These are phyloP conservation scores for Salarias fasciatus DNA, from an alignment of 2,797 vertebrate species.

Conservation along the genomic window DNA sequence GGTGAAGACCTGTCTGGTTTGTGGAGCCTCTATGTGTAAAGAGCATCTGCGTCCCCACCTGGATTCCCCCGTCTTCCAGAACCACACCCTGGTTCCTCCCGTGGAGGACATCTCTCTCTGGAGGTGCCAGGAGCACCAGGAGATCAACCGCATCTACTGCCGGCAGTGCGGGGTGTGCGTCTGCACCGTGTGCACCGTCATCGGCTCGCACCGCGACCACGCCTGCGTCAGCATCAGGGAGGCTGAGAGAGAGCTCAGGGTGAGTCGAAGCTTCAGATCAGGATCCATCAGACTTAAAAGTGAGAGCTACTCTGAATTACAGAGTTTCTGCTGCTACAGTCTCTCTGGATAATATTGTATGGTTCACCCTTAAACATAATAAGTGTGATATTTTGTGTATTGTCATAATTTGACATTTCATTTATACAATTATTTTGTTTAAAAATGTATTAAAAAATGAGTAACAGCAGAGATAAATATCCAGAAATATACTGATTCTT, in stretches of 20 bases:
- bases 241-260: conserved; percentile 83
- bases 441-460: too few relatives aligned
- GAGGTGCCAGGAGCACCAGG: conserved; percentile 85
- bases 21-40: conserved; percentile 85
- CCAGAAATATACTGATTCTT: too few relatives aligned
- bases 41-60: conserved; percentile 82
- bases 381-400: too few relatives aligned
- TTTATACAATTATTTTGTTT: too few relatives aligned
- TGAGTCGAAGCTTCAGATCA: conserved; percentile 42
- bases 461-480: too few relatives aligned
- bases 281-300: too few relatives aligned
- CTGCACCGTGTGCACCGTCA: conserved; percentile 83
- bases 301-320: not conserved
- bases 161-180: conserved; percentile 78
- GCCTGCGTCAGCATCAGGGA: conserved; percentile 81
- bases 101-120: conserved; percentile 80
- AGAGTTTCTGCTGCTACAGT: not conserved
- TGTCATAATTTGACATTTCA: too few relatives aligned
- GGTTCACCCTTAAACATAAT: too few relatives aligned
- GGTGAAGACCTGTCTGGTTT: conserved; percentile 85
- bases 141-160: conserved; percentile 86
- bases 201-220: conserved; percentile 81
- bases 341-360: too few relatives aligned
- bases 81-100: conserved; percentile 81
- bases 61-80: conserved; percentile 82